Conservation (phyloP, 1,140 invertebrate species). For the Neotoxoptera formosana region DNA sequence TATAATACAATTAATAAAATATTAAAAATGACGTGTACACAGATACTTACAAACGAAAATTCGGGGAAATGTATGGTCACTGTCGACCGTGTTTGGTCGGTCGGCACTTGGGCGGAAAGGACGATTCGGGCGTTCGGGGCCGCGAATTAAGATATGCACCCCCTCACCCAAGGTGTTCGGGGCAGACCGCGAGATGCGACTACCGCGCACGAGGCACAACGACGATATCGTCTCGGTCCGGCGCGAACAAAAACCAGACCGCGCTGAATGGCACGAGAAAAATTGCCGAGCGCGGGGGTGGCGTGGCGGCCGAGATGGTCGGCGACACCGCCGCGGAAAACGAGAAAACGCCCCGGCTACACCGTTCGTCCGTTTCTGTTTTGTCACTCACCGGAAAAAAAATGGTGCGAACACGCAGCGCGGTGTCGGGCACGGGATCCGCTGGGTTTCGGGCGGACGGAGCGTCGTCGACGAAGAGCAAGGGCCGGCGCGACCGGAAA, state of each 20-base stretch:
- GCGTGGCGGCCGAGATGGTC: not conserved
- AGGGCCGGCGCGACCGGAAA: not conserved
- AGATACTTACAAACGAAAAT: not conserved
- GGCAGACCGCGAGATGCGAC: no score
- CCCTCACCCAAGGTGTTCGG: not conserved
- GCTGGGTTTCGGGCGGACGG: not conserved
- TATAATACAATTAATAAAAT: no score
- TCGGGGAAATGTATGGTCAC: not conserved
- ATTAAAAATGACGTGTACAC: not conserved
- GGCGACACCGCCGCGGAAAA: no score
- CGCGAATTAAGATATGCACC: not conserved
- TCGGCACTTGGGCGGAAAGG: no score
- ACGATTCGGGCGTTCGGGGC: not conserved
- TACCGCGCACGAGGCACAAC: no score
- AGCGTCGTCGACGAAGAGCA: no score
- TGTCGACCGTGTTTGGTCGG: no score
- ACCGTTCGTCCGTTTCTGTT: no score
- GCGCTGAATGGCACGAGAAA: not conserved
- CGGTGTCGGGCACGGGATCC: not conserved
- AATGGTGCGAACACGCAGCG: no score
- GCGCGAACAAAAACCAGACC: not conserved
- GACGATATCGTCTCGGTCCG: no score
- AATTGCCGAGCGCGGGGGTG: rapidly evolving
- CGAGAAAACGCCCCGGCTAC: not conserved
- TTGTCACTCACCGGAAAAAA: not conserved